Percentiles rank a stretch among this genome's conserved stretches.
Evolutionary conservation across 1,140 invertebrate genomes (phyloP).

Genomic region (Drosophila insularis): DNA sequence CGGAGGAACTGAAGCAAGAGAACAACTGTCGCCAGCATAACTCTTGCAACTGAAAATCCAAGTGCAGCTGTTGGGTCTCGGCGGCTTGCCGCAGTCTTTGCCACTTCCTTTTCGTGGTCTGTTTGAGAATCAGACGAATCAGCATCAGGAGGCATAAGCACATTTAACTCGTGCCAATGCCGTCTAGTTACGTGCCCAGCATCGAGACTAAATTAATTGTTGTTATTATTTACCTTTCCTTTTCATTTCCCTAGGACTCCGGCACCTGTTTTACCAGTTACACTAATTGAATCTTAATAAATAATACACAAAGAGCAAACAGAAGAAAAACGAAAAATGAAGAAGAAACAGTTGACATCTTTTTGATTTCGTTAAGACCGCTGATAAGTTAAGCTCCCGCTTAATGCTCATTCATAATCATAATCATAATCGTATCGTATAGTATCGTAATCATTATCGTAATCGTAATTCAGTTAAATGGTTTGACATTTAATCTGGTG

Average conservation of each 20-base stretch:
- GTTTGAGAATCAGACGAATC: constrained; percentile 47
- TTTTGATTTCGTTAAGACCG: constrained; percentile 58
- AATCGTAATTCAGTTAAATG: constrained; percentile 72
- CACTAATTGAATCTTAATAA: constrained; percentile 76
- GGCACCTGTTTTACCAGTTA: constrained; percentile 61
- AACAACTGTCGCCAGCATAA: constrained; percentile 56
- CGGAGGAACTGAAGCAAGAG: constrained; percentile 19
- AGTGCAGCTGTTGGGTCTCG: constrained; percentile 57
- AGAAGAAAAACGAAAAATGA: background rate
- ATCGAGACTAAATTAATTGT: constrained; percentile 71
- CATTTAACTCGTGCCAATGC: constrained; percentile 1
- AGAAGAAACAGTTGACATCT: constrained; percentile 43
- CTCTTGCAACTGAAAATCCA: constrained; percentile 23
- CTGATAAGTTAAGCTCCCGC: constrained; percentile 43
- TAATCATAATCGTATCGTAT: constrained; percentile 56
- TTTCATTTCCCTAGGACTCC: constrained; percentile 12
- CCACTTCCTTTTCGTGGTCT: constrained; percentile 79
- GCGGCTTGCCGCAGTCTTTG: constrained; percentile 76
- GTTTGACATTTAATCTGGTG: constrained; percentile 38
- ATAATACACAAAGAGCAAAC: constrained; percentile 2
- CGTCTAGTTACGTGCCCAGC: constrained; percentile 17
- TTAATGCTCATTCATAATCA: constrained; percentile 13
- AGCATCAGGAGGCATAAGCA: constrained; percentile 16
- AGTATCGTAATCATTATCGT: constrained; percentile 38
- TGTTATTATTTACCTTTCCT: constrained; percentile 64